A percentile compares a stretch with the other conserved stretches of the same genome.
Conservation (phyloP, 2,113 vertebrate species). For the Carlito syrichta region DNA sequence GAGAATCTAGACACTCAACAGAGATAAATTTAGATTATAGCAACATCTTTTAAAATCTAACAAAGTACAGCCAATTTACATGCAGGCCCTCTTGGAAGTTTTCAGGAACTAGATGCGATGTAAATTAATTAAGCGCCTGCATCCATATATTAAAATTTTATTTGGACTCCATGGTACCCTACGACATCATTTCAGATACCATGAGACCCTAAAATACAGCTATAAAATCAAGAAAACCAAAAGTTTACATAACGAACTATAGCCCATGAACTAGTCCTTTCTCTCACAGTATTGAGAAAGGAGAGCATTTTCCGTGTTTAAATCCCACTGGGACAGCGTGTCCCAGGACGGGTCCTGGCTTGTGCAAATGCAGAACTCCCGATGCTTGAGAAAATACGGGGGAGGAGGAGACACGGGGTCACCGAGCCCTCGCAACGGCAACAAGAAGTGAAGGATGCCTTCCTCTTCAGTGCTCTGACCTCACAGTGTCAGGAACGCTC, state of each 20-base stretch:
- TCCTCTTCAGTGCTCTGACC: background rate
- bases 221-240: background rate
- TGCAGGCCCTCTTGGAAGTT: background rate
- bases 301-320: background rate
- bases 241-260: background rate
- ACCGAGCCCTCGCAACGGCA: background rate
- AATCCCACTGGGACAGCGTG: background rate
- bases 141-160: background rate
- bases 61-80: background rate
- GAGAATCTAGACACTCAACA: background rate
- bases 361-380: background rate
- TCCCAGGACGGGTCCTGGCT: background rate
- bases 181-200: background rate
- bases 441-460: background rate
- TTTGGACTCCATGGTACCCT: background rate
- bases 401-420: background rate
- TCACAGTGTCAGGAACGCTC: background rate
- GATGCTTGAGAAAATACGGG: background rate
- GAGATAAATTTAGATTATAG: background rate
- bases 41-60: slow-evolving; percentile 13
- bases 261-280: background rate
- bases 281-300: background rate
- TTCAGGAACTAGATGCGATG: background rate
- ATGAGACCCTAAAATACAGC: background rate
- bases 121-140: background rate